phyloP scores from a whole-genome alignment of 2,113 vertebrate species.

The Balaeniceps rex region DNA sequence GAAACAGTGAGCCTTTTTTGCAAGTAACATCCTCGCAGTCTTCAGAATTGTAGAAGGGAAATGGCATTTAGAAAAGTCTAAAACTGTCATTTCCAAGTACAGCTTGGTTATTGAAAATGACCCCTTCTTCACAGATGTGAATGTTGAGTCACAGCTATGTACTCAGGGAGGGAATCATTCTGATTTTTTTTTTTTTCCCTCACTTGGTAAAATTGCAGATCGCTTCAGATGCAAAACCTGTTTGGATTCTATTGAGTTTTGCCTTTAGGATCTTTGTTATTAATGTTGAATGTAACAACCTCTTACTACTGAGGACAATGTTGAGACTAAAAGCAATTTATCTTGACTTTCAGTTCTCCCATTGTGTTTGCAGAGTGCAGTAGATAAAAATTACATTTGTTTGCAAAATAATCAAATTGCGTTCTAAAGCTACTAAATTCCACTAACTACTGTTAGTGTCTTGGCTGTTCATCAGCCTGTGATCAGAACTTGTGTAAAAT shows the following conservation, averaged over 20 bases:
- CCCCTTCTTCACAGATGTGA: background rate
- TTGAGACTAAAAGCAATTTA: conserved; percentile 12
- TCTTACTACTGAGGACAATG: background rate
- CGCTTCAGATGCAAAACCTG: background rate
- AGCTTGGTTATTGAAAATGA: background rate
- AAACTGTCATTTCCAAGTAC: background rate
- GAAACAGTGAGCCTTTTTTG: background rate
- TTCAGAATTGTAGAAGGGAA: background rate
- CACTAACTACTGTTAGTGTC: background rate
- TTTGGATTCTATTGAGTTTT: background rate
- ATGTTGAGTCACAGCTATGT: background rate
- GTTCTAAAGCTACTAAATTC: background rate
- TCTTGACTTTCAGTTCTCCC: conserved; percentile 18
- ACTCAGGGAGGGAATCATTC: background rate
- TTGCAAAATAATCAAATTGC: conserved; percentile 27
- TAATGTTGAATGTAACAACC: background rate
- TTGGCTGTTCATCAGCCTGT: background rate
- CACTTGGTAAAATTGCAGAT: background rate
- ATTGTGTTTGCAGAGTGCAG: conserved; percentile 22
- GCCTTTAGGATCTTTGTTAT: background rate
- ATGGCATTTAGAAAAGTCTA: background rate
- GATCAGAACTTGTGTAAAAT: background rate
- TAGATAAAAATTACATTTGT: conserved; percentile 40
- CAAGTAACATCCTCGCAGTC: background rate
- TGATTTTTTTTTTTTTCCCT: background rate